Conservation (phyloP, 2,797 vertebrate genomes). For the Chrysocyon brachyurus region DNA sequence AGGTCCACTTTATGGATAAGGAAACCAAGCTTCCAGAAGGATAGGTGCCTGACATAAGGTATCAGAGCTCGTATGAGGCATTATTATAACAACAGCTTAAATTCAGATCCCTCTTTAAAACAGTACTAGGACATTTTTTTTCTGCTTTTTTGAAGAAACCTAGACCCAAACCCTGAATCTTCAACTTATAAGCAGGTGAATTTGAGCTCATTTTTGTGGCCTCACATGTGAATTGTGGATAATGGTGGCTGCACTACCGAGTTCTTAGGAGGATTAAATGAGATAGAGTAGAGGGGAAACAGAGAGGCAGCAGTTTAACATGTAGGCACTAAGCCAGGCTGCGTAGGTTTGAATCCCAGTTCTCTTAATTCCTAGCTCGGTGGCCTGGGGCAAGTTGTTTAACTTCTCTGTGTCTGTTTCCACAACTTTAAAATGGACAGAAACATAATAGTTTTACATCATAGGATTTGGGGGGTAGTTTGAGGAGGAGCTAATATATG, state of each 20-base stretch:
- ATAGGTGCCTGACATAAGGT: not conserved
- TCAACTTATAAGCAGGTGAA: not conserved
- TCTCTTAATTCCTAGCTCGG: not conserved
- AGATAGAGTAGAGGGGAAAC: not conserved
- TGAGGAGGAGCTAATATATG: not conserved
- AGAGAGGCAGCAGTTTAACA: not conserved
- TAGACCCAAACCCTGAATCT: not conserved
- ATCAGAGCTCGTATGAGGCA: not conserved
- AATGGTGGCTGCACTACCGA: not conserved
- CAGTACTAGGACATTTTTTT: not conserved
- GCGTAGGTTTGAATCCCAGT: not conserved
- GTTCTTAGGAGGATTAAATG: not conserved
- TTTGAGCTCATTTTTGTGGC: not conserved
- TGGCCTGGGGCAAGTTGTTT: not conserved
- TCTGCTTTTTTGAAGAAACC: not conserved
- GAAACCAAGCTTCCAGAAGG: not conserved
- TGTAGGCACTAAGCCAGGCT: not conserved
- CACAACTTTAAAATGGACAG: not conserved
- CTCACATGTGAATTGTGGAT: not conserved
- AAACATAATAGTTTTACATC: not conserved
- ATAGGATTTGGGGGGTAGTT: not conserved
- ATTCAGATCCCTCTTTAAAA: not conserved
- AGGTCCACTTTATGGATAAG: not conserved
- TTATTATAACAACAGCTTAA: not conserved
- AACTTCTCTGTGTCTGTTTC: slow-evolving; percentile 4